phyloP scores from a whole-genome alignment of 2,113 vertebrate genomes.

The Dromiciops gliroides region DNA sequence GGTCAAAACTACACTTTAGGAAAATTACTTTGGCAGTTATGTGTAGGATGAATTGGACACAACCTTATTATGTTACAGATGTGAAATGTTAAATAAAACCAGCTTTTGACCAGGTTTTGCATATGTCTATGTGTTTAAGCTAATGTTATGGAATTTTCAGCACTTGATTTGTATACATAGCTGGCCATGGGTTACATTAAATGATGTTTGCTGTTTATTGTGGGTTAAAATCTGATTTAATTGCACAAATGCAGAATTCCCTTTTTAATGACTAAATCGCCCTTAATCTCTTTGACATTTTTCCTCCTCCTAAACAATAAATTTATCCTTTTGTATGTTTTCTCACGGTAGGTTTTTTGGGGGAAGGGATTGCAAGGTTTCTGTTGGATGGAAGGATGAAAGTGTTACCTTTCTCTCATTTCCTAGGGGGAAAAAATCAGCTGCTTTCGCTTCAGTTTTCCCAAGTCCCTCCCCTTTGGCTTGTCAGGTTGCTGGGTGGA shows the following conservation, averaged over 20 bases:
- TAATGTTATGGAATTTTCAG: constrained; percentile 10
- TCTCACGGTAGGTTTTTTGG: not conserved
- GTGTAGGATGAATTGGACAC: not conserved
- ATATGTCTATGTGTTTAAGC: not conserved
- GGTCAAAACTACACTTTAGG: too few relatives aligned
- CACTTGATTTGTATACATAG: not conserved
- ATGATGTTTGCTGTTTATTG: not conserved
- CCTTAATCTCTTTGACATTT: not conserved
- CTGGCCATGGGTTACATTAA: not conserved
- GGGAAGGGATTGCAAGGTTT: not conserved
- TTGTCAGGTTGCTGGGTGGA: not conserved
- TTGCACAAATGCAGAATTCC: not conserved
- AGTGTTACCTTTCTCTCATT: not conserved
- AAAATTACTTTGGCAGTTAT: not conserved
- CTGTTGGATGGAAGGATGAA: not conserved
- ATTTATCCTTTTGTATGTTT: not conserved
- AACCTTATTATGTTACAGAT: not conserved
- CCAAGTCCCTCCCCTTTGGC: not conserved
- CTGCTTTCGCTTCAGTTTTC: fast-evolving
- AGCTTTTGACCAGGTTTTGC: not conserved
- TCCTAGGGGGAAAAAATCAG: not conserved
- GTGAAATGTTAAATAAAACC: not conserved
- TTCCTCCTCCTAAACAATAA: not conserved
- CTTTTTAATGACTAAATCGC: not conserved
- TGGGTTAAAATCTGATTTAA: constrained; percentile 36